Evolutionary conservation across 2,113 vertebrate genomes (phyloP), one percentile per base, ranked within the genome.

Genomic region (Sinocyclocheilus maitianheensis): DNA sequence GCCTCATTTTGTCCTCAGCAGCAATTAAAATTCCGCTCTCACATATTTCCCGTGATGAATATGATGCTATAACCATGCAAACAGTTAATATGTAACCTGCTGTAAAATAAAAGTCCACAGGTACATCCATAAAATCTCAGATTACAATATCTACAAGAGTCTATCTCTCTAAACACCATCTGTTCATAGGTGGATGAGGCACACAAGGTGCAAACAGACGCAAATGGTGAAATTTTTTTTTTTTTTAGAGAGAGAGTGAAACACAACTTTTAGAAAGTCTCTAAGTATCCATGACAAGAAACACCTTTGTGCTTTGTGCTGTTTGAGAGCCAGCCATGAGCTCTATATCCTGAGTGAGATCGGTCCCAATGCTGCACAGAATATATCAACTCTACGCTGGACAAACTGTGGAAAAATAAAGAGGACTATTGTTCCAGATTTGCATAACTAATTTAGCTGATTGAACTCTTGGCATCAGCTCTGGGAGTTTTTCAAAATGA

Each of bases 31-130:
- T 74, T 58, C 81, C 48, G 55, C n/a, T 8, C 24, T 76, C 22
- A 74, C 40, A 81, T 67, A 34, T 40, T 83, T 48, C 67, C 81
- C 20, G 20, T 40, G 46, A 83, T 65, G 46, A 10, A 37, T 55
- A 60, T 8, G 63, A 37, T 34, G 30, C 9, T 60, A 37, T 46
- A 82, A 78, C 55, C 67, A 20, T 12, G 16, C 67, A 58, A 84
- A 10, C 6, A 62, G 55, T 69, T 92, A 93, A 92, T 87, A 30
- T 48, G 90, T 94, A 72, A 95, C 87, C 88, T 60, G 92, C 93
- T 91, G 91, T 84, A 81, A 90, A 91, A 65, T 79, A 83, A 92
- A 93, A 95, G 87, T 91, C 92, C 91, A 90, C 51, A 13, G 53
- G 55, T 37, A 84, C 69, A 3, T 24, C 75, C 0, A 92, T 94